A percentile compares a stretch with the other conserved stretches of the same genome.
Conservation (phyloP, 2,113 vertebrate genomes). For the Tiliqua scincoides region DNA sequence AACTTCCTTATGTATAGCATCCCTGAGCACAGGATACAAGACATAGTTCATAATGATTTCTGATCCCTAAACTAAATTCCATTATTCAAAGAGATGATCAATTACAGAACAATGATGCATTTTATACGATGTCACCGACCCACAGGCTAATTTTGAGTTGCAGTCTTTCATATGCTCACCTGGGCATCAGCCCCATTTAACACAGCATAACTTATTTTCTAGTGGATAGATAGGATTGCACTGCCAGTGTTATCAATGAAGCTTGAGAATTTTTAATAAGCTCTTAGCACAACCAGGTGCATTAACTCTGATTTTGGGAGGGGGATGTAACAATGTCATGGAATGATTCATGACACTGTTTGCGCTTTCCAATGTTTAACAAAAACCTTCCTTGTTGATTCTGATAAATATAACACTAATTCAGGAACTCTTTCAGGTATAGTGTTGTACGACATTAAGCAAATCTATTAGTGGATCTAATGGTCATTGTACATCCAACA, state of each 20-base stretch:
- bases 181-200: too few relatives aligned
- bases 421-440: too few relatives aligned
- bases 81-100: too few relatives aligned
- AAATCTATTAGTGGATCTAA: too few relatives aligned
- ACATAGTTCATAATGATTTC: not conserved
- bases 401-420: not conserved
- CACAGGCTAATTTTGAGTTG: too few relatives aligned
- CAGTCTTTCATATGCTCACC: too few relatives aligned
- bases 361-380: not conserved
- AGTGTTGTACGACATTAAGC: too few relatives aligned
- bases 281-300: not conserved
- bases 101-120: not conserved
- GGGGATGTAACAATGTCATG: not conserved
- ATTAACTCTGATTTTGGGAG: not conserved
- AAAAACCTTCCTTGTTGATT: not conserved
- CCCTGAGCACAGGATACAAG: not conserved
- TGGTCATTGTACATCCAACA: too few relatives aligned
- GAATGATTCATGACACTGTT: not conserved
- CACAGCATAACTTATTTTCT: too few relatives aligned
- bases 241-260: not conserved
- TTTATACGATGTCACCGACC: not conserved
- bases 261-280: not conserved
- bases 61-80: not conserved
- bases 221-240: too few relatives aligned
- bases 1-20: not conserved